phyloP scores from a whole-genome alignment of 2,888 invertebrate species.

The Spodoptera picta region DNA sequence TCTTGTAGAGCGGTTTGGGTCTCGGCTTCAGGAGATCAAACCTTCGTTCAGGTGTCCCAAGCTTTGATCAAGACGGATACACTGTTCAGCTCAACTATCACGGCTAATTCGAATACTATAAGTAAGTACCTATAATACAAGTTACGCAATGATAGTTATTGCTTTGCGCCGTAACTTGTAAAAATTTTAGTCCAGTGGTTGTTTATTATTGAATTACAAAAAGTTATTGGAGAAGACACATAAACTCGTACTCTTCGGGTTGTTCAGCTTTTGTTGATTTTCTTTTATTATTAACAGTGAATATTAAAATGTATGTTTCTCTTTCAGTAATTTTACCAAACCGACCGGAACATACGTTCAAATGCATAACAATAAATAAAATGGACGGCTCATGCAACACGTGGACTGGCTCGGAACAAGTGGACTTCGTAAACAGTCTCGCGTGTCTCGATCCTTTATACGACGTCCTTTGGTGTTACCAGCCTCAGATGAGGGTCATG shows the following conservation, averaged over 20 bases:
- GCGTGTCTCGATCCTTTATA: conserved; percentile 97
- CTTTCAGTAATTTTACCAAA: conserved; percentile 93
- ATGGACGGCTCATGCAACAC: conserved; percentile 95
- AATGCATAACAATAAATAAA: conserved; percentile 96
- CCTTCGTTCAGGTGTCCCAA: conserved; percentile 97
- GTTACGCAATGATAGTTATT: no score
- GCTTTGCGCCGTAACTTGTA: no score
- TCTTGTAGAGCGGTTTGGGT: conserved; percentile 97
- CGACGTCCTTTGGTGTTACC: conserved; percentile 97
- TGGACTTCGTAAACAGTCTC: conserved; percentile 93
- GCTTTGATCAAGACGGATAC: conserved; percentile 97
- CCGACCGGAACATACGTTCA: conserved; percentile 93
- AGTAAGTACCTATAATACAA: conserved; percentile 83
- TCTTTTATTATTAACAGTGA: no score
- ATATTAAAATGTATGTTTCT: background rate
- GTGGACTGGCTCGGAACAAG: conserved; percentile 94
- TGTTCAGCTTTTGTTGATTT: no score
- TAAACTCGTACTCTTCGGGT: no score
- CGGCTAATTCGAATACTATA: conserved; percentile 95
- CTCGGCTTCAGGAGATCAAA: conserved; percentile 98
- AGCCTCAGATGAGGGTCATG: conserved; percentile 90
- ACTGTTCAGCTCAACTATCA: conserved; percentile 95
- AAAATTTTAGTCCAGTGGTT: no score
- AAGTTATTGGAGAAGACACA: no score
- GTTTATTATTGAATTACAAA: no score